Base-by-base conservation (phyloP, 2,113 vertebrate genomes). In the Pachyramphus minor region DNA sequence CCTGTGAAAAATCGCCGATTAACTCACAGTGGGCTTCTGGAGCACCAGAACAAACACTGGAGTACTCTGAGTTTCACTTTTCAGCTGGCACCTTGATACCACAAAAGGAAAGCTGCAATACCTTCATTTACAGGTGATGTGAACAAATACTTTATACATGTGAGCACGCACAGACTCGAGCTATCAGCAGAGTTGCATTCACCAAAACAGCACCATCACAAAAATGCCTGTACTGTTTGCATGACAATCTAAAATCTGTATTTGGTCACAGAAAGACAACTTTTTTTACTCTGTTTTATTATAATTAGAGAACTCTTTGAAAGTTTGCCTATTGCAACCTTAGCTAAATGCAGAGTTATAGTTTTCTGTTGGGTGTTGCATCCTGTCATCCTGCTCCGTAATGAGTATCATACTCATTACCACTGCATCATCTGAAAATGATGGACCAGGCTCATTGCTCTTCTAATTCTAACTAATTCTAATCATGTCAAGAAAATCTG, bases 1-100 rank as follows among this genome's bases (percentile, higher is more conserved):
- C 62, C 91, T 93, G 91, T 98, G 98, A 98, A 98, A 98, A 98
- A 98, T 98, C 86, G 33, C 97, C 5, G 72, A 98, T 98, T 98
- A 97, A 98, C 91, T 98, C 95, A 83, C 97, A 97, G 89, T 76
- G 82, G 87, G 97, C 68, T 97, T 95, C 95, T 94, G 94, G 95
- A 97, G 95, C 49, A 95, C 63, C 93, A 97, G 94, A 96, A 96
- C 94, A 93, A 97, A 96, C 4, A 95, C 86, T 96, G 97, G 73
- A 44, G 96, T 83, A 73, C 74, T 94, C 84, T 16, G 15, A 67
- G 53, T 33, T 90, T 74, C 10, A 10, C 33, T 78, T 64, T 66
- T 33, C 44, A 73, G 47, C 18, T 91, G 74, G 67, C 72, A 87
- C 90, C 64, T 85, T 91, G 79, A 96, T 97, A 96, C 90, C 94